Base-by-base conservation (phyloP, 2,888 invertebrate genomes). In the Tetramorium bicarinatum region DNA sequence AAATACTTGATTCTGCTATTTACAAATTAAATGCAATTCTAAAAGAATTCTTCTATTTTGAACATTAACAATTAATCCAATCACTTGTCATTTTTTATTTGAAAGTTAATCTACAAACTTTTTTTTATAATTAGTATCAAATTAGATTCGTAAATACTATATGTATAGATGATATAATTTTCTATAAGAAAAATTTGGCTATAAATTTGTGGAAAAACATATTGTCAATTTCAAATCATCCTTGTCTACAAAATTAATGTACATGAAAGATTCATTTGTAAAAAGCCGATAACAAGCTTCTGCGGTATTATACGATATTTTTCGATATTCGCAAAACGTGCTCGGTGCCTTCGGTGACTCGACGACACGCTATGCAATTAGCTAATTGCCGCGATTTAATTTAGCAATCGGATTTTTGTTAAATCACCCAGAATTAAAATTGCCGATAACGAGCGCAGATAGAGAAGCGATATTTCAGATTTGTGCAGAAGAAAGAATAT, bases 371-470 rank as follows among this genome's bases (percentile, higher is more conserved):
- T 56, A 69, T 34, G 56, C 77, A 56, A 79, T 79, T 67, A 79
- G 34, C 66, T 66, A 79, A 71, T 79, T 79, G 69, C 56, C 38
- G 11, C 38, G 47, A 79, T 79, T 79, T 59, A 69, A 77, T 79
- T 79, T 69, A 69, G 69, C 56, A 21, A 76, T 76, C 52, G 25
- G n/a, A 21, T 76, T 76, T 66, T 71, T 47, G 44, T 15, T 56
- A 69, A 69, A 79, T 79, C 11, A 25, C 1, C 9, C 21, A 47
- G 56, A 71, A 79, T 79, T 79, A 59, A 79, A 79, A 79, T 79
- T 25, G 34, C 29, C 56, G 56, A 47, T 71, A 71, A 69, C 79
- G 21, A 59, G 34, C 6, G n/a, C 15, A 11, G 8, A 54, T 69
- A 34, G 41, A 66, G n/a, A 54, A 21, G 7, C 29, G 21, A 44